Percentiles rank a stretch among this genome's conserved stretches.
phyloP scores from a whole-genome alignment of 2,113 vertebrate species.

The Corythaixoides concolor region DNA sequence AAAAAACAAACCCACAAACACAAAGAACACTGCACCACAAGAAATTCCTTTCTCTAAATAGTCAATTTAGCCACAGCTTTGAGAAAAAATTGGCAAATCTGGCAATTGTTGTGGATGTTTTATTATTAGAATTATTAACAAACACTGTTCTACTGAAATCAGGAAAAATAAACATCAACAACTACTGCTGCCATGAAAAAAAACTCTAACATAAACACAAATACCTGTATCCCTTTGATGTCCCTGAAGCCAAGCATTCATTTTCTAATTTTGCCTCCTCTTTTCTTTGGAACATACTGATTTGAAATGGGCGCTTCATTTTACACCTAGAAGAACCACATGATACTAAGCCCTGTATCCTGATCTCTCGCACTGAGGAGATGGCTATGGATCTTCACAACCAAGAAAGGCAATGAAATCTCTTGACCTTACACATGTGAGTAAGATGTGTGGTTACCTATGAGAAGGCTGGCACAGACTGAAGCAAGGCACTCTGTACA shows the following conservation, averaged over 20 bases:
- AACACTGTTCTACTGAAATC: conserved; percentile 37
- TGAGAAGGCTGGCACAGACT: neutral
- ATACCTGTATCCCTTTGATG: neutral
- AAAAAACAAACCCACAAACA: too few relatives aligned
- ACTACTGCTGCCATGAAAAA: conserved; percentile 31
- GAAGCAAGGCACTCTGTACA: neutral
- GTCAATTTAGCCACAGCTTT: neutral
- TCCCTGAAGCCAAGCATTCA: neutral
- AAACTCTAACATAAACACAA: neutral
- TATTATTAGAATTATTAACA: conserved; percentile 61
- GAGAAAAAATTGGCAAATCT: neutral
- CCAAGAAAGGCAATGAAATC: neutral
- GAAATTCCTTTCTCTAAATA: neutral
- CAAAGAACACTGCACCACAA: neutral
- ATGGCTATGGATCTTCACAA: neutral
- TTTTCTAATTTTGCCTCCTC: neutral
- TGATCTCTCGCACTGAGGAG: neutral
- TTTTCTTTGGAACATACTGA: neutral
- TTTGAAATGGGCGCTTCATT: neutral
- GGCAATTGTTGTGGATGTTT: conserved; percentile 39
- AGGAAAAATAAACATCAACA: conserved; percentile 67
- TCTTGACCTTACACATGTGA: neutral
- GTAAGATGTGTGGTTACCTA: accelerated
- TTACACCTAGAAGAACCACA: neutral
- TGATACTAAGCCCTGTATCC: neutral